These are phyloP conservation scores for Philopotamus ludificatus DNA, from an alignment of 1,140 invertebrate genomes.

Conservation along the genomic window DNA sequence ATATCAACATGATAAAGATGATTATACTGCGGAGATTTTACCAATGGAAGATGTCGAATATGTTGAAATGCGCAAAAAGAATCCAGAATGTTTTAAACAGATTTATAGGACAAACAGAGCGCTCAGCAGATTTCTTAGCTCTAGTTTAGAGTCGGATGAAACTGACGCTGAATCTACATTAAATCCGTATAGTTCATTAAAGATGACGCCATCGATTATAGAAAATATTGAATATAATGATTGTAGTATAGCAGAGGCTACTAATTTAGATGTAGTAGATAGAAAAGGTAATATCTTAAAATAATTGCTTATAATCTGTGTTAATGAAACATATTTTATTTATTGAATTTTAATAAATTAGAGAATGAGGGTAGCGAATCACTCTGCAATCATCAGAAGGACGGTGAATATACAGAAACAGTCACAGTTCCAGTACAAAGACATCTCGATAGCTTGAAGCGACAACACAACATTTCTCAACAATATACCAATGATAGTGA, in stretches of 20 bases:
- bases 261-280: constrained; percentile 37
- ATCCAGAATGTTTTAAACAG: not conserved
- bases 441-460: constrained; percentile 56
- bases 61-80: not conserved
- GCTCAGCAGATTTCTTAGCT: constrained; percentile 13
- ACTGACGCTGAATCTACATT: not conserved
- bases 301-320: not conserved
- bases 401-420: constrained; percentile 64
- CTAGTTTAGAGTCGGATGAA: constrained; percentile 14
- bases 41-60: not conserved
- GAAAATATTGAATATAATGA: constrained; percentile 22
- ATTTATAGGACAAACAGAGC: not conserved
- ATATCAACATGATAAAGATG: constrained; percentile 35
- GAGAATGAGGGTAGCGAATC: constrained; percentile 43
- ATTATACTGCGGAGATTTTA: constrained; percentile 23
- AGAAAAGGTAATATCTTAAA: constrained; percentile 27
- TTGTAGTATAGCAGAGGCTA: constrained; percentile 30
- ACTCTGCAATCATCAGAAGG: constrained; percentile 55
- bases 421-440: constrained; percentile 59
- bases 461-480: constrained; percentile 45
- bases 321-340: not conserved
- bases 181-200: not conserved
- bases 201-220: constrained; percentile 6
- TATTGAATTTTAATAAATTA: constrained; percentile 12
- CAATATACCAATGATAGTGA: constrained; percentile 13